phyloP scores from a whole-genome alignment of 2,797 vertebrate genomes.

The Microtus californicus region DNA sequence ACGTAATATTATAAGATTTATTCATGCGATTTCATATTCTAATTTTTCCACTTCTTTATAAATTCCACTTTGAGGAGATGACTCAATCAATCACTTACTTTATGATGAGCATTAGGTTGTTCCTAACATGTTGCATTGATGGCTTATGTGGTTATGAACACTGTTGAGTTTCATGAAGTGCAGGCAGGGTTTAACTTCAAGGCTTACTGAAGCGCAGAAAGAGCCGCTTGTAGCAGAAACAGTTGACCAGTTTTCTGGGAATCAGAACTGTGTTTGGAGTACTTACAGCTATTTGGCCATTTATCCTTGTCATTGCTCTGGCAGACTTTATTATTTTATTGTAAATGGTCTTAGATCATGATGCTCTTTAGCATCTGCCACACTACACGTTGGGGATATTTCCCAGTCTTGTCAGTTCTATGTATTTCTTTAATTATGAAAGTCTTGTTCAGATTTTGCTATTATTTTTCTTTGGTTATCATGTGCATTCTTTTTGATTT shows the following conservation, averaged over 20 bases:
- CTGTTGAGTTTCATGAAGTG: not conserved
- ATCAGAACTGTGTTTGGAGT: constrained; percentile 32
- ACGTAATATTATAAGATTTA: constrained; percentile 12
- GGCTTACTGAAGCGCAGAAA: not conserved
- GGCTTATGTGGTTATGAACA: not conserved
- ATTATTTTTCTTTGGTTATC: not conserved
- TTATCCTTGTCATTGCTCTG: not conserved
- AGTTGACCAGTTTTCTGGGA: not conserved
- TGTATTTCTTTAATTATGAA: constrained; percentile 23
- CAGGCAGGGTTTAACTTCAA: not conserved
- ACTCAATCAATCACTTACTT: not conserved
- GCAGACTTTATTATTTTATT: not conserved
- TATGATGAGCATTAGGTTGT: not conserved
- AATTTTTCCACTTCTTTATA: constrained; percentile 8
- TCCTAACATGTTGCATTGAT: not conserved
- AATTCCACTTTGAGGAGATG: not conserved
- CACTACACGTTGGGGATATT: not conserved
- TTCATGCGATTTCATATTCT: not conserved
- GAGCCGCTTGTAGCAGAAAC: not conserved
- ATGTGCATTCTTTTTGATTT: not conserved
- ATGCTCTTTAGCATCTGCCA: not conserved
- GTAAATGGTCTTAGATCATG: not conserved
- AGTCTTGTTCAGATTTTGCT: not conserved
- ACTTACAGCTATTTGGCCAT: not conserved
- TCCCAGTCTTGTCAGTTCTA: not conserved